Base-by-base conservation (phyloP, 1,140 invertebrate genomes). In the Drosophila malerkotliana region DNA sequence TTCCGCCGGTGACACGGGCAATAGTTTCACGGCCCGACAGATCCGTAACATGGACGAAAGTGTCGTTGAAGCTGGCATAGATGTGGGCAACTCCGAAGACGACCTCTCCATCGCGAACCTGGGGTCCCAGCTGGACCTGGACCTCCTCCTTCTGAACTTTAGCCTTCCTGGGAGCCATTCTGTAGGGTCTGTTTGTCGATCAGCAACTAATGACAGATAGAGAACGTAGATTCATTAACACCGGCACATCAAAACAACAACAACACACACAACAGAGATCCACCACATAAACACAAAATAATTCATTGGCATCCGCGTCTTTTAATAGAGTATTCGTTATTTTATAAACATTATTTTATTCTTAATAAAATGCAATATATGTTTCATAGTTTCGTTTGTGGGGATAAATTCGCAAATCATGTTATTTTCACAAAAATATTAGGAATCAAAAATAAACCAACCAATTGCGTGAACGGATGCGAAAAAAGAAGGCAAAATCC, bases 61-160 rank as follows among this genome's bases (percentile, higher is more conserved):
- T 99, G 92, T 99, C 99, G 92, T 99, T 99, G 94, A 99, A 99
- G 75, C 98, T 99, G 69, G 99, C 99, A 92, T 98, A 99, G 90
- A 99, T 99, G 93, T 99, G 98, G 51, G 98, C 99, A 4, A 99
- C 98, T 58, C 98, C 99, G 92, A 99, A 99, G 51, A 99, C 98
- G 83, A 97, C 96, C 94, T 99, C 98, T 64, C 98, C 98, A 91
- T 99, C 98, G 69, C 97, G 95, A 34, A 98, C 97, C 93, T 99
- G 98, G 49, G 99, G 99, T 72, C 99, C 99, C 61, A 99, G 94
- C 12, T 97, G 96, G 28, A 99, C 96, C 93, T 99, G 98, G 30
- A 98, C 98, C 93, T 99, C 97, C 92, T 99, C 98, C 93, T 99
- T 98, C 83, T 97, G 96, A 90, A 95, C 95, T 94, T 99, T 99